Percentiles rank a stretch among this genome's conserved stretches.
Evolutionary conservation across 2,113 vertebrate genomes (phyloP).

Genomic region (Panurus biarmicus): DNA sequence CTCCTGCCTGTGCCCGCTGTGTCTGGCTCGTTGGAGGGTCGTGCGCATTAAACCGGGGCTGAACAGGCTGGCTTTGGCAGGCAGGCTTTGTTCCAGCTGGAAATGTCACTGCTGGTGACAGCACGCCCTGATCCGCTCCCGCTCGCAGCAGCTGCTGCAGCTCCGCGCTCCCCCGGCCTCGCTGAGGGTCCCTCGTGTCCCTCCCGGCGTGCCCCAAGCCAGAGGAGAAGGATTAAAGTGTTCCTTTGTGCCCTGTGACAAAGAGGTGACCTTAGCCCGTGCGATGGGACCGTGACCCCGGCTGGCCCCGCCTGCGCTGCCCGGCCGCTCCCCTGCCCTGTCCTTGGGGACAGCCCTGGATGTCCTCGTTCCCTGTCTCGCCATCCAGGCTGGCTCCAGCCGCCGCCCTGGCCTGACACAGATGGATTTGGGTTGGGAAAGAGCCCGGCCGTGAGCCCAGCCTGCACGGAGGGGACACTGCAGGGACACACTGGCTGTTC

Average conservation of each 20-base stretch:
- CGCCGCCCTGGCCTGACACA: background rate
- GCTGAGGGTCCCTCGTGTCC: accelerated
- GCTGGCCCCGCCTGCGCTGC: background rate
- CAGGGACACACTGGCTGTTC: accelerated
- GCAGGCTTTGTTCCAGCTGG: background rate
- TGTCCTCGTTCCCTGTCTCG: background rate
- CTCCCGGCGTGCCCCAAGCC: accelerated
- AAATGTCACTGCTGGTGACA: background rate
- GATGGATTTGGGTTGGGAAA: background rate
- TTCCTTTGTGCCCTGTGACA: background rate
- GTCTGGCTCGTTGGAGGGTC: background rate
- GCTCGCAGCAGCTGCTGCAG: background rate
- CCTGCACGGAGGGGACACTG: background rate
- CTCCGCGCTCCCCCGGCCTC: accelerated
- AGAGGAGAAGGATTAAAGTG: accelerated
- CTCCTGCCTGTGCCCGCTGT: background rate
- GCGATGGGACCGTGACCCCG: background rate
- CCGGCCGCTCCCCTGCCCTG: background rate
- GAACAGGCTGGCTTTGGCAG: background rate
- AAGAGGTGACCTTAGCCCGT: accelerated
- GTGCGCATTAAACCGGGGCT: accelerated
- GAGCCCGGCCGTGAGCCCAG: background rate
- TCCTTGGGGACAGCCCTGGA: background rate
- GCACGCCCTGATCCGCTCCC: background rate
- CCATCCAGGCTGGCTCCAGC: background rate